Evolutionary conservation across 2,113 vertebrate species (phyloP), one percentile per base, ranked within the genome.

Genomic region (Vicugna pacos): DNA sequence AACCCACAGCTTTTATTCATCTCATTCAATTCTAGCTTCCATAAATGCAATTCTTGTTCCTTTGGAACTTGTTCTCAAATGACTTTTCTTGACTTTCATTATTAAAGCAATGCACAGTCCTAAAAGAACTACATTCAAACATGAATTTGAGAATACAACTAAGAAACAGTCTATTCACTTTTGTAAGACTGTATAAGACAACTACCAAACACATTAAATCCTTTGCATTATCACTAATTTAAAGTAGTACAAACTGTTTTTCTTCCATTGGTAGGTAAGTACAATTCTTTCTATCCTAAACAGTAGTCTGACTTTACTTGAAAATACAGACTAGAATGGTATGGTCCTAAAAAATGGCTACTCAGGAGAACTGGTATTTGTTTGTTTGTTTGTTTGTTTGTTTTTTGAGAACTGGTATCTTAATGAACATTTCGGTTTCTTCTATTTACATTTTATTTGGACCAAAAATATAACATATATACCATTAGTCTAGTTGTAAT

Each of bases 71-170:
- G 42, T 30, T 48, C 77, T 79, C 70, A 92, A 95, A 85, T 72
- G 17, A 90, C 16, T 62, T 95, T 87, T 82, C 4, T 22, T 35
- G 9, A 72, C 77, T 95, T 95, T 87, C 90, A 75, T 56, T 73
- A 79, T 56, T 87, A 64, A 93, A 95, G 38, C 96, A 94, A 91
- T 65, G 14, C 5, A 93, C 14, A 81, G 42, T 19, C 62, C 60
- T 87, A 84, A 75, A 72, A 93, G 13, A 91, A 95, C n/a, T 77
- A 92, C 48, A 80, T 93, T 80, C n/a, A 96, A 54, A 94, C 14
- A 91, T 1, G 15, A 90, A 89, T 58, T 83, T 92, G 67, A 96
- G 56, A 85, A 52, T 69, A 72, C 52, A 87, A 70, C n/a, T 58
- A 90, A 92, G 38, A 92, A 97, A 84, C 69, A 84, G 24, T 86